Percentiles rank a stretch among this genome's conserved stretches.
Evolutionary conservation across 2,888 invertebrate genomes (phyloP).

Genomic region (Ferdinandea cuprea): DNA sequence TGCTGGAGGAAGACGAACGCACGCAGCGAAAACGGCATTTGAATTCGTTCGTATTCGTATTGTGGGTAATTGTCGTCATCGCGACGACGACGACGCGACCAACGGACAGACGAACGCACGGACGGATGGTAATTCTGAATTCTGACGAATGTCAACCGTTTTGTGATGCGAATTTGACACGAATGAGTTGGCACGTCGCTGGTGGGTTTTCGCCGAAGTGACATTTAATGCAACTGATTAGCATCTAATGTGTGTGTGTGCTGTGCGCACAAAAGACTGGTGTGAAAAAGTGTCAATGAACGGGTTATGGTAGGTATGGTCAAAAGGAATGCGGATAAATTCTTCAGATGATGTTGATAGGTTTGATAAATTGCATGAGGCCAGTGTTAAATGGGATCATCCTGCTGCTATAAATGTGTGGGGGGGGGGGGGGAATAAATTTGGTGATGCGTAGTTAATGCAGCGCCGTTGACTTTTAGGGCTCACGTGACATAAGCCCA

Average conservation of each 20-base stretch:
- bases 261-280: background rate
- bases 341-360: constrained; percentile 5
- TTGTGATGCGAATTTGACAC: constrained; percentile 61
- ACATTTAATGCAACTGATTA: constrained; percentile 57
- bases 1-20: constrained; percentile 27
- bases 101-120: constrained; percentile 34
- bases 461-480: no score
- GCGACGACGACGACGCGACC: no score
- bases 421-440: no score
- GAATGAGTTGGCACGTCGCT: constrained; percentile 37
- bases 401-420: no score
- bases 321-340: constrained; percentile 51
- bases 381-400: background rate
- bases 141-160: constrained; percentile 66
- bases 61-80: no score
- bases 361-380: constrained; percentile 30
- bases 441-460: no score
- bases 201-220: constrained; percentile 50
- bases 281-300: constrained; percentile 49
- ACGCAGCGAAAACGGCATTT: constrained; percentile 14
- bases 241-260: constrained; percentile 26
- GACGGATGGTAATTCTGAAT: constrained; percentile 27
- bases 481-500: no score
- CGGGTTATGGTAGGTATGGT: constrained; percentile 25
- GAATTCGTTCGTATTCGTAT: background rate